A percentile compares a stretch with the other conserved stretches of the same genome.
Conservation (phyloP, 2,888 invertebrate species). For the Agriopis leucophaearia region DNA sequence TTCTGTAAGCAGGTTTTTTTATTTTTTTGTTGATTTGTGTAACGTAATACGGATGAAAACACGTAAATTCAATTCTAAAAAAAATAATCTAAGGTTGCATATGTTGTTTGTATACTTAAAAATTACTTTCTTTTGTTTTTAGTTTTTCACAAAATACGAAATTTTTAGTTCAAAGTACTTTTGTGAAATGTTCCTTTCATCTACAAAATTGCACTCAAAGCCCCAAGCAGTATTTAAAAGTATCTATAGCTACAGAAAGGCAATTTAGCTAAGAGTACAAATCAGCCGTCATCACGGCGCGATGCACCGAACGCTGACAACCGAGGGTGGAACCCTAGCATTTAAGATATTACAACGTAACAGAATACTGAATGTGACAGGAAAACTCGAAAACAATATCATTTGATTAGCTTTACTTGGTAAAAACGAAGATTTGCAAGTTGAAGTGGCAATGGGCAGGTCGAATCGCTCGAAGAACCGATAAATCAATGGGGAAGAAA, state of each 20-base stretch:
- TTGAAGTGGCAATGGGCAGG: no score
- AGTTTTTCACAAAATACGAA: background rate
- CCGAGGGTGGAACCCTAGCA: slow-evolving; percentile 41
- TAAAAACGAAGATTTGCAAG: background rate
- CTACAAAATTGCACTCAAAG: slow-evolving; percentile 37
- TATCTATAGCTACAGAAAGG: slow-evolving; percentile 46
- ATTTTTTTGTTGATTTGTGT: no score
- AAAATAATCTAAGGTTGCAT: no score
- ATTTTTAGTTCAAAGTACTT: slow-evolving; percentile 18
- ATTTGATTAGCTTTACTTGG: slow-evolving; percentile 13
- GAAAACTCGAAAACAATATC: slow-evolving; percentile 13
- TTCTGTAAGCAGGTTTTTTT: no score
- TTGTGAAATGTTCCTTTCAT: slow-evolving; percentile 35
- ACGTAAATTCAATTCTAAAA: no score
- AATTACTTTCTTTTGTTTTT: background rate
- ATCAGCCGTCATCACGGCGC: slow-evolving; percentile 48
- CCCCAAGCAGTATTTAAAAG: slow-evolving; percentile 33
- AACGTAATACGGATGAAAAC: no score
- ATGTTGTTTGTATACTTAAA: no score
- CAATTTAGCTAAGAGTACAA: slow-evolving; percentile 72
- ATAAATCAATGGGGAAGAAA: no score
- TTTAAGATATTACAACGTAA: slow-evolving; percentile 38
- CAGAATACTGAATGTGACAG: slow-evolving; percentile 31
- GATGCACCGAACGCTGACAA: slow-evolving; percentile 56
- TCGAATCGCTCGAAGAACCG: no score